Percentiles rank a stretch among this genome's conserved stretches.
phyloP scores from a whole-genome alignment of 1,140 invertebrate genomes.

The Drosophila bocqueti region DNA sequence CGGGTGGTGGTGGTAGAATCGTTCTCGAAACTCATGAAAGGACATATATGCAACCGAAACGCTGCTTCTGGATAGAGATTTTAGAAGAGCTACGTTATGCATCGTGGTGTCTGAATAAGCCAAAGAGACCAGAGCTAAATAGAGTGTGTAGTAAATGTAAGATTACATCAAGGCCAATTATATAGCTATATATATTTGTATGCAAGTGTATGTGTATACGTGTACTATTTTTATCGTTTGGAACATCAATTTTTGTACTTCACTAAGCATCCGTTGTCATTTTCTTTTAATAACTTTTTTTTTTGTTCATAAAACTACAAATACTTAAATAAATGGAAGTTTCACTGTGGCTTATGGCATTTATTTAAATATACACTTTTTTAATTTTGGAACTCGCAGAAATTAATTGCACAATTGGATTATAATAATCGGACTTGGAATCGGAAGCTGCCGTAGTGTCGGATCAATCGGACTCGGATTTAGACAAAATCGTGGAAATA shows the following conservation, averaged over 20 bases:
- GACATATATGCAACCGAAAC: slow-evolving; percentile 83
- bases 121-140: slow-evolving; percentile 91
- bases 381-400: no score
- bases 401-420: no score
- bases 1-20: slow-evolving; percentile 9
- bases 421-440: no score
- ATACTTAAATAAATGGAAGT: no score
- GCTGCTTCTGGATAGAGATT: slow-evolving; percentile 90
- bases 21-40: slow-evolving; percentile 4
- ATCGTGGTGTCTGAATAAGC: slow-evolving; percentile 91
- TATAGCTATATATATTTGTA: neutral
- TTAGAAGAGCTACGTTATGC: slow-evolving; percentile 95
- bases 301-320: no score
- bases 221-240: neutral
- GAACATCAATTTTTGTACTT: neutral
- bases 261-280: no score
- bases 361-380: no score
- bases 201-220: neutral
- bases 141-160: slow-evolving; percentile 89
- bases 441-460: no score
- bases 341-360: no score
- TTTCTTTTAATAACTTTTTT: no score
- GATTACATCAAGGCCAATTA: neutral
- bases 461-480: no score
- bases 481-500: no score